Conservation (phyloP, 1,140 invertebrate genomes). For the Oscheius sp. region DNA sequence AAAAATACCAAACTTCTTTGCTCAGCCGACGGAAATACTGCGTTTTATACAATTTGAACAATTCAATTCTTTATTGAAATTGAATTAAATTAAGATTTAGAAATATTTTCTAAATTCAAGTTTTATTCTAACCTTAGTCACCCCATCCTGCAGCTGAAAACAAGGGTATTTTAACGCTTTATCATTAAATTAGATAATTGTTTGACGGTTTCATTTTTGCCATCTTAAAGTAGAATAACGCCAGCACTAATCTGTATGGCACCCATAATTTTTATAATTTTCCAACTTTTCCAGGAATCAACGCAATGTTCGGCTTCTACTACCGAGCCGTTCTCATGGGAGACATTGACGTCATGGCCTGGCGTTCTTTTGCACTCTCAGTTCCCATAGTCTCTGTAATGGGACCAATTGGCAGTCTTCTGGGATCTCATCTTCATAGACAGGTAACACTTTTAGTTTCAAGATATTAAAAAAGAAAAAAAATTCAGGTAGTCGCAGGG, state of each 20-base stretch:
- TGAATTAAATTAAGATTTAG: too few species aligned
- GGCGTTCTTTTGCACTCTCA: slow-evolving; percentile 39
- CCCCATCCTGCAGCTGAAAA: too few species aligned
- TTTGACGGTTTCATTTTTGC: too few species aligned
- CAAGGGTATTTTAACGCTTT: too few species aligned
- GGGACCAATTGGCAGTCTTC: slow-evolving; percentile 42
- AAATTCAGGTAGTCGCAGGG: slow-evolving; percentile 39
- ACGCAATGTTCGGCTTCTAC: slow-evolving; percentile 43
- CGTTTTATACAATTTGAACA: too few species aligned
- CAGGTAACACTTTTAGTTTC: slow-evolving; percentile 11
- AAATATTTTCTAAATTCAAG: too few species aligned
- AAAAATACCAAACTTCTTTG: too few species aligned
- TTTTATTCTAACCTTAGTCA: too few species aligned
- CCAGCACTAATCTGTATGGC: background rate
- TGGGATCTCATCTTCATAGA: slow-evolving; percentile 50
- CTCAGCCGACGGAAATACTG: too few species aligned
- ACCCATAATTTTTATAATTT: background rate
- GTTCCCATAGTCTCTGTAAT: slow-evolving; percentile 42
- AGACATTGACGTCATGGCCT: slow-evolving; percentile 29
- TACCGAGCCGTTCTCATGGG: slow-evolving; percentile 43
- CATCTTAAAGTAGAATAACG: too few species aligned
- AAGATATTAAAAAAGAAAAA: background rate
- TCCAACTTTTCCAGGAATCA: slow-evolving; percentile 15
- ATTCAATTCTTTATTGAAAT: too few species aligned
- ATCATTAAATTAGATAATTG: too few species aligned